These are phyloP conservation scores for Eueremaeus valkanovi DNA, from an alignment of 2,888 invertebrate genomes.

Conservation along the genomic window DNA sequence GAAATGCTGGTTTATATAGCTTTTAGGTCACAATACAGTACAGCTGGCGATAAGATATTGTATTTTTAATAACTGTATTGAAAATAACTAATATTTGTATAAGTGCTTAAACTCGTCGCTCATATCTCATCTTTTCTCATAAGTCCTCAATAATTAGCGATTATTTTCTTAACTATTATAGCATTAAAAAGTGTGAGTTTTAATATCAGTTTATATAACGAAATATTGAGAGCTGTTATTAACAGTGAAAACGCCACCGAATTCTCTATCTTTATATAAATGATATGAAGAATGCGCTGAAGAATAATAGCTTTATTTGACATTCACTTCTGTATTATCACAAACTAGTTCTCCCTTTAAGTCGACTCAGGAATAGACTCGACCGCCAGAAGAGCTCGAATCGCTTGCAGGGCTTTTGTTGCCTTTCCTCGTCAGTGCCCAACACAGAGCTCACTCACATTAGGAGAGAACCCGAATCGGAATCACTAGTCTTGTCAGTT, in stretches of 20 bases:
- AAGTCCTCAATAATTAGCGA: conserved; percentile 17
- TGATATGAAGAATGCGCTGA: neutral
- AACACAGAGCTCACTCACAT: conserved; percentile 1
- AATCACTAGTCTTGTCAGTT: neutral
- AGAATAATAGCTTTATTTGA: conserved; percentile 21
- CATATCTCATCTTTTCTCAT: neutral
- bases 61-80: neutral
- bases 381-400: conserved; percentile 16
- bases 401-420: conserved; percentile 28
- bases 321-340: conserved; percentile 14
- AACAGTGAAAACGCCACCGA: conserved; percentile 4
- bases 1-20: neutral
- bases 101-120: conserved; percentile 16
- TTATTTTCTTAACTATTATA: neutral
- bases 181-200: neutral
- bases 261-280: conserved; percentile 8
- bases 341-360: neutral
- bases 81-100: neutral
- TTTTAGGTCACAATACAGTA: neutral
- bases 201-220: neutral
- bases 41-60: conserved; percentile 8
- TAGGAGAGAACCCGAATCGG: conserved; percentile 7
- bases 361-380: conserved; percentile 15
- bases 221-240: neutral
- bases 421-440: conserved; percentile 6